Evolutionary conservation across 2,113 vertebrate genomes (phyloP), one percentile per base, ranked within the genome.

Genomic region (Panthera tigris): DNA sequence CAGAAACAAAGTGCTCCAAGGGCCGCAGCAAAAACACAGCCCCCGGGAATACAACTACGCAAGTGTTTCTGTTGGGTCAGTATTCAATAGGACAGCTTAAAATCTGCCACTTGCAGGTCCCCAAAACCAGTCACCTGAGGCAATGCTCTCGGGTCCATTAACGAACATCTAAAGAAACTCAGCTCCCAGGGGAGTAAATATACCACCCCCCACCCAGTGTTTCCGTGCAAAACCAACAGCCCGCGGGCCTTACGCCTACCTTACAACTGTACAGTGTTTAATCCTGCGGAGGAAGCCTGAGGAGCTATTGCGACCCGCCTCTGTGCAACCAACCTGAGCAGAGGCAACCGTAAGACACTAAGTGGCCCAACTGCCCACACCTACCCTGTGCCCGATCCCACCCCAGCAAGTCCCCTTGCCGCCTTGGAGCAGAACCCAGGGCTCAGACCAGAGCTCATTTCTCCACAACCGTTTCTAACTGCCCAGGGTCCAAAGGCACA

Each of bases 401-500:
- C 52, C 41, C 27, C 36, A 11, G 68, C 76, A 55, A 76, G n/a
- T 27, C 80, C 33, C 85, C 48, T 19, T 16, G 65, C 80, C 73
- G 29, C 65, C 33, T 74, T 3, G 0, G 91, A 86, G 19, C n/a
- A 93, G 69, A 92, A 39, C 39, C 29, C 74, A 39, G 78, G 39
- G 11, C 87, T 80, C 63, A 15, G 39, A 76, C 79, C 41, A 85
- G 83, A 80, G 55, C 16, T 96, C 95, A 97, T 79, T 97, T 94
- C 89, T 90, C 96, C 79, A 93, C 89, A 88, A 74, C 89, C 61
- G 50, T 31, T 76, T 97, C 96, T 87, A 90, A 76, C n/a, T 95
- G 95, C 61, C 63, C 95, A 88, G 97, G 76, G 55, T 96, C 95
- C 76, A 89, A 96, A 96, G 81, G 89, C 93, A 96, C 76, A 50